A percentile compares a stretch with the other conserved stretches of the same genome.
These are phyloP conservation scores for Zonotrichia leucophrys DNA, from an alignment of 2,113 vertebrate species.

Conservation along the genomic window DNA sequence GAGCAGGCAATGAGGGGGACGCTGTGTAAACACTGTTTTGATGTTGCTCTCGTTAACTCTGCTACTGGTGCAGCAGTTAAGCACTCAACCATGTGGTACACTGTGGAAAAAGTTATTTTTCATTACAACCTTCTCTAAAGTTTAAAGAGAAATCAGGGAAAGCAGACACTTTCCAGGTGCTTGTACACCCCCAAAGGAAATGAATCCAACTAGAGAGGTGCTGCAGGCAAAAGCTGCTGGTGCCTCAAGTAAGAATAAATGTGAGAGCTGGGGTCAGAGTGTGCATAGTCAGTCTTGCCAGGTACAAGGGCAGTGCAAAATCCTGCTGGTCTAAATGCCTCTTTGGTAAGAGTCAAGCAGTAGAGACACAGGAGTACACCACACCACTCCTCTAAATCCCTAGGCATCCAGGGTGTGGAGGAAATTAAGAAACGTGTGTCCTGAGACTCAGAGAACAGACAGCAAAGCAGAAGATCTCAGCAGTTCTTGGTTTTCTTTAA, in stretches of 20 bases:
- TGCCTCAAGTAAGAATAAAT: neutral
- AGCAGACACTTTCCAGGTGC: neutral
- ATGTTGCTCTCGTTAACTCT: neutral
- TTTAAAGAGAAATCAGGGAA: neutral
- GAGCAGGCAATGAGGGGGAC: neutral
- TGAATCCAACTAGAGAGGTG: neutral
- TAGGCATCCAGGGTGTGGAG: neutral
- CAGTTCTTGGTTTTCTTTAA: neutral
- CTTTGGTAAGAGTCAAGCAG: neutral
- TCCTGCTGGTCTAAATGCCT: rapidly evolving
- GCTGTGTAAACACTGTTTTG: neutral
- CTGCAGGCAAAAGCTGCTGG: neutral
- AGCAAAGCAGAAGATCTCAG: constrained; percentile 29
- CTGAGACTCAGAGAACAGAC: neutral
- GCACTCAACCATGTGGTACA: neutral
- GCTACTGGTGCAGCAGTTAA: neutral
- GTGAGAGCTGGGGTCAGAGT: neutral
- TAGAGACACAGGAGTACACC: neutral
- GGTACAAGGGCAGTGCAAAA: neutral
- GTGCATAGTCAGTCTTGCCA: neutral
- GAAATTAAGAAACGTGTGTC: neutral
- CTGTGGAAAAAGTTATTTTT: neutral
- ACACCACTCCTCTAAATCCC: neutral
- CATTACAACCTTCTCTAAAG: neutral
- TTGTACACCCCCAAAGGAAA: neutral